phyloP scores from a whole-genome alignment of 2,797 vertebrate species.

The Corythornis leucogaster region DNA sequence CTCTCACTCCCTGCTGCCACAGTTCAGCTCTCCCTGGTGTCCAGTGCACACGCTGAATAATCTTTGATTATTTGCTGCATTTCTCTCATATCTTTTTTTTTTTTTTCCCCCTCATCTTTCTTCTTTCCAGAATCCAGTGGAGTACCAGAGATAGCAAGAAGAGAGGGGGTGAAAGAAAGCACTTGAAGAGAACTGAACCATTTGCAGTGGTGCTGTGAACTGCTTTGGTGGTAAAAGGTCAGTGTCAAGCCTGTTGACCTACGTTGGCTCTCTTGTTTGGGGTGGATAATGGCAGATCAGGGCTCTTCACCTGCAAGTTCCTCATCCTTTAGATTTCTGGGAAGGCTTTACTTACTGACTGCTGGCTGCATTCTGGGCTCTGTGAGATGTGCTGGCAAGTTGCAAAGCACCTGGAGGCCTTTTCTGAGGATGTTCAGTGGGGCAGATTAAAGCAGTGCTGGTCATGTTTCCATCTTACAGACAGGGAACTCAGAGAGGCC shows the following conservation, averaged over 20 bases:
- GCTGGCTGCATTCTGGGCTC: background rate
- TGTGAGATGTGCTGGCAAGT: background rate
- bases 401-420: background rate
- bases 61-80: background rate
- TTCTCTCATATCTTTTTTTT: background rate
- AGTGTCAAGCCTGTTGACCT: background rate
- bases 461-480: background rate
- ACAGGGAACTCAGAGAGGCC: background rate
- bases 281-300: background rate
- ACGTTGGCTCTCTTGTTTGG: fast-evolving
- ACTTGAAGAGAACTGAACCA: background rate
- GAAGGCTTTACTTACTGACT: background rate
- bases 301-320: background rate
- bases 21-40: background rate
- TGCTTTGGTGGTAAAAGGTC: slow-evolving; percentile 10
- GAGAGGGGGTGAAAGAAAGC: background rate
- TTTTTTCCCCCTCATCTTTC: background rate
- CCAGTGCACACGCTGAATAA: background rate
- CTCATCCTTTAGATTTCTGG: background rate
- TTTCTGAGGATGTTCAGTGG: background rate
- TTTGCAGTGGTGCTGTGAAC: background rate
- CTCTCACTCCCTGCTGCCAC: background rate
- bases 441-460: background rate
- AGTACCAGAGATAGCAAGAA: background rate
- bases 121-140: background rate